A percentile compares a stretch with the other conserved stretches of the same genome.
phyloP scores from a whole-genome alignment of 92 coral and sea anemone genomes.

The Phenganax stokvisi region DNA sequence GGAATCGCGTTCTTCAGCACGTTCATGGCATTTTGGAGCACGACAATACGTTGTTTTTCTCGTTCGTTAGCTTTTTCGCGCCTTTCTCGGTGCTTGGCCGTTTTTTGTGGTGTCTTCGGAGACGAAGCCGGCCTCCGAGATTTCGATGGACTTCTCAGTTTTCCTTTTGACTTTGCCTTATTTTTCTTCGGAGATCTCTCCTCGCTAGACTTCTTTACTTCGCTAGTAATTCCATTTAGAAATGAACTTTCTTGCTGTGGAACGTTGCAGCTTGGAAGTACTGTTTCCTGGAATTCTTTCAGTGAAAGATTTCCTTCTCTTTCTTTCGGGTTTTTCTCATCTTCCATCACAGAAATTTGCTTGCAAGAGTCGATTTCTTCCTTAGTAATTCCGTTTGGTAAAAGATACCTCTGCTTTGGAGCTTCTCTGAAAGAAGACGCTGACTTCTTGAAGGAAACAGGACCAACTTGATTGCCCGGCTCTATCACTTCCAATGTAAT shows the following conservation, averaged over 20 bases:
- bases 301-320: too few species aligned
- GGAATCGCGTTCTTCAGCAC: constrained; percentile 82
- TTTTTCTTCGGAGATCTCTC: background rate
- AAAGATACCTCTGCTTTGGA: background rate
- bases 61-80: constrained; percentile 85
- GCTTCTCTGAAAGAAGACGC: background rate
- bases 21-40: constrained; percentile 87
- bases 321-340: background rate
- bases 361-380: background rate
- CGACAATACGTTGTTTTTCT: constrained; percentile 78
- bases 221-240: too few species aligned
- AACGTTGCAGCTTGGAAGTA: too few species aligned
- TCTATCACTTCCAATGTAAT: background rate
- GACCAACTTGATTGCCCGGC: background rate
- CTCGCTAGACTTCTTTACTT: background rate
- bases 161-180: constrained; percentile 12
- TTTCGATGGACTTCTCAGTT: constrained; percentile 15
- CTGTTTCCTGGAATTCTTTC: too few species aligned
- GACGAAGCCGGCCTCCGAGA: constrained; percentile 27
- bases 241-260: too few species aligned
- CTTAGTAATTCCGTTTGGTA: background rate
- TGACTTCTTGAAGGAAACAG: too few species aligned
- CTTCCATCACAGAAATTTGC: background rate
- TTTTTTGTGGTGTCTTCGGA: constrained; percentile 40
- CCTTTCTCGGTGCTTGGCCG: constrained; percentile 52